A percentile compares a stretch with the other conserved stretches of the same genome.
Conservation (phyloP, 2,888 invertebrate genomes). For the Pediacus dermestoides region DNA sequence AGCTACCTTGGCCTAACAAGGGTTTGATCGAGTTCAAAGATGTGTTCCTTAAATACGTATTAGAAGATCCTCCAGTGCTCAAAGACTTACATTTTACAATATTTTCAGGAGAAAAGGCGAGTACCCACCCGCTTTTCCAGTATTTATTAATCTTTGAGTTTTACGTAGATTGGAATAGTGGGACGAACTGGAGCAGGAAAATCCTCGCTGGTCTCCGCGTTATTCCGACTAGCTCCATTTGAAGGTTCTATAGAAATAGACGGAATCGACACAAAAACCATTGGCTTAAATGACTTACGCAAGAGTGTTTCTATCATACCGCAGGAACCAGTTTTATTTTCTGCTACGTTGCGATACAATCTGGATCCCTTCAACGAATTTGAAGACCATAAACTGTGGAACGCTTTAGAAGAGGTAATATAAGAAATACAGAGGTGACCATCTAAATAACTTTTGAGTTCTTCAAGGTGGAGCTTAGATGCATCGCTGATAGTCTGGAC, state of each 20-base stretch:
- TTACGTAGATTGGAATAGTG: slow-evolving; percentile 78
- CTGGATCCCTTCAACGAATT: slow-evolving; percentile 77
- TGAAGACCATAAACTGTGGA: slow-evolving; percentile 71
- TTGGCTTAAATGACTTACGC: slow-evolving; percentile 74
- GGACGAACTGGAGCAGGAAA: slow-evolving; percentile 91
- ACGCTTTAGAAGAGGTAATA: slow-evolving; percentile 65
- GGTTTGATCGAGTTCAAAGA: slow-evolving; percentile 60
- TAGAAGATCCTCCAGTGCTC: slow-evolving; percentile 62
- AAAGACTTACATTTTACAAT: slow-evolving; percentile 61
- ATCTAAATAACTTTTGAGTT: no score
- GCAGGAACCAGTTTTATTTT: slow-evolving; percentile 83
- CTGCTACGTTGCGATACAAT: slow-evolving; percentile 75
- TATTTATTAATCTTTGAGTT: no score
- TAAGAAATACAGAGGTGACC: no score
- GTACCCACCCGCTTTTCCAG: no score
- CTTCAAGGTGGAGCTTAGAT: no score
- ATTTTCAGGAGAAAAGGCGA: slow-evolving; percentile 62
- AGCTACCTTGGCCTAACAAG: slow-evolving; percentile 59
- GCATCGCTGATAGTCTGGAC: no score
- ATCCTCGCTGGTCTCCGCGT: slow-evolving; percentile 73
- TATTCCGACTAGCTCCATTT: slow-evolving; percentile 76
- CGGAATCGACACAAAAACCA: slow-evolving; percentile 61
- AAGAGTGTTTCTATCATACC: slow-evolving; percentile 85
- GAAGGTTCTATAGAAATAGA: slow-evolving; percentile 75
- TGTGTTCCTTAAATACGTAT: slow-evolving; percentile 61